Base-by-base conservation (phyloP, 2,113 vertebrate genomes). In the Pheucticus melanocephalus region DNA sequence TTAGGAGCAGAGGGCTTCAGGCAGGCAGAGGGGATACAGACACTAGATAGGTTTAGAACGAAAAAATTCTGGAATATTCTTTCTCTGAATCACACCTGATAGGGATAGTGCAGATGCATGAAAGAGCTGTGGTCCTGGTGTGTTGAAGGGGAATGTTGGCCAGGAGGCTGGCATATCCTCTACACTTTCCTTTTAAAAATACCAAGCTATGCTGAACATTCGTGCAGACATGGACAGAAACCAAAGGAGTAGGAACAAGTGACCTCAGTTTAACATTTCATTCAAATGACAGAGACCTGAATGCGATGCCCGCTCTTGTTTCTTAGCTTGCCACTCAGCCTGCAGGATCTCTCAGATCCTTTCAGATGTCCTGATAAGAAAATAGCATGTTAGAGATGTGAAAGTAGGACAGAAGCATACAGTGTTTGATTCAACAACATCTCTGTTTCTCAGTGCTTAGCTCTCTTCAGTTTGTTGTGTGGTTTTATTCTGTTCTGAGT, bases 201-300 rank as follows among this genome's bases (percentile, higher is more conserved):
- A 57, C 81, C 70, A 39, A 18, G 65, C 65, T 82, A 11, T 68
- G 37, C 65, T 79, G 70, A 76, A 45, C 2, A 4, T 91, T 85
- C 2, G 2, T 30, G 25, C 56, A 56, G 78, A 59, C 66, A 50
- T 4, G 25, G 79, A 39, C 11, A 66, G 92, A 86, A 91, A 88
- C 50, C 27, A 73, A 90, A 69, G 75, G 63, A 90, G 82, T 19
- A 63, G 82, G 64, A 85, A 63, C 30, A 82, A 91, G 84, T 93
- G 73, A 88, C 71, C 68, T 94, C 53, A 78, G 85, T 88, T 94
- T 77, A 96, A 71, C 35, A 39, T 92, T 76, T 92, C 70, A 79
- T 89, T 78, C 77, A 84, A 76, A 79, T 94, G 89, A 79, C 75
- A 65, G 81, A 53, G 19, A 33, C 42, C 22, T 5, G 27, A 72